Conservation (phyloP, 1,140 invertebrate species). For the Bombyx mori region ASM3026992v2 NC_085120.1:3117501-3118000, state of each 20-base stretch:
- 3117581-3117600: constrained; percentile 17
- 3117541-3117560: too few species aligned
- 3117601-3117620: constrained; percentile 26
- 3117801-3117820: constrained; percentile 12
- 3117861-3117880: too few species aligned
- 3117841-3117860: too few species aligned
- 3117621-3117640: constrained; percentile 25
- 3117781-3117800: constrained; percentile 20
- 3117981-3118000: too few species aligned
- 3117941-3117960: too few species aligned
- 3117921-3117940: too few species aligned
- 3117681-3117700: constrained; percentile 49
- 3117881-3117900: too few species aligned
- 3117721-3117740: constrained; percentile 75
- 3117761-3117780: constrained; percentile 67
- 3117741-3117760: constrained; percentile 76
- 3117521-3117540: too few species aligned
- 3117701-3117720: constrained; percentile 72
- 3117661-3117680: constrained; percentile 5
- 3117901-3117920: too few species aligned
- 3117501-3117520: too few species aligned
- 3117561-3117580: too few species aligned
- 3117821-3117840: constrained; percentile 19
- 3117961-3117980: not conserved
- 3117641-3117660: constrained; percentile 7